phyloP scores from a whole-genome alignment of 2,888 invertebrate species.

The Eilema sororculum region DNA sequence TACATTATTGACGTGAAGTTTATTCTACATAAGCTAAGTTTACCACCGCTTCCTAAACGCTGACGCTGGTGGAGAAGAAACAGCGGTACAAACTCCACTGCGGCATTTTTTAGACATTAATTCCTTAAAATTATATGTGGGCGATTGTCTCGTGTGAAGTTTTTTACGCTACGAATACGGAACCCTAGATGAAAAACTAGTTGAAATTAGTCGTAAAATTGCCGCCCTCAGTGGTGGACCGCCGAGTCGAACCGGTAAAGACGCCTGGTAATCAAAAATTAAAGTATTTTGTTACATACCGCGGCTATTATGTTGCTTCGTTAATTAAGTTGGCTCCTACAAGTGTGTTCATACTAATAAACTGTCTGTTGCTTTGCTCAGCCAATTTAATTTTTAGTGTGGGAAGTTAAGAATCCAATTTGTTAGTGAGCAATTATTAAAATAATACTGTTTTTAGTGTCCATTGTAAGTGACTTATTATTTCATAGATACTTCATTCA shows the following conservation, averaged over 20 bases:
- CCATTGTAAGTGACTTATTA: too few species aligned
- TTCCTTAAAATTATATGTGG: too few species aligned
- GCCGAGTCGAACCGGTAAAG: background rate
- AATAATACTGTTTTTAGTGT: too few species aligned
- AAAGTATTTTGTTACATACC: constrained; percentile 1
- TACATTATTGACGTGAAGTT: too few species aligned
- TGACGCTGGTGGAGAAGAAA: too few species aligned
- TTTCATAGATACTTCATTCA: too few species aligned
- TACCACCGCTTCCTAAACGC: too few species aligned
- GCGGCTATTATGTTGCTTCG: background rate
- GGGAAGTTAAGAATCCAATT: background rate
- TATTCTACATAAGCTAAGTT: too few species aligned
- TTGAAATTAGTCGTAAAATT: constrained; percentile 1
- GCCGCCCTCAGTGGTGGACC: background rate
- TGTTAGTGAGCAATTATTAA: too few species aligned
- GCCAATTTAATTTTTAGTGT: background rate
- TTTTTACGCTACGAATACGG: background rate
- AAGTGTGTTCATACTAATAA: background rate
- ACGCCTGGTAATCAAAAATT: background rate
- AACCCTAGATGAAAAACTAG: constrained; percentile 3
- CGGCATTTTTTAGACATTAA: too few species aligned
- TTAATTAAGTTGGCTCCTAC: background rate
- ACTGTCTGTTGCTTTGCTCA: background rate
- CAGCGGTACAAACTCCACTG: too few species aligned
- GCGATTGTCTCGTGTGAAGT: too few species aligned